Evolutionary conservation across 35 echinoderm and acorn worm species (phyloP), one percentile per base, ranked within the genome.

Genomic region (Ophiothrix spiculata): DNA sequence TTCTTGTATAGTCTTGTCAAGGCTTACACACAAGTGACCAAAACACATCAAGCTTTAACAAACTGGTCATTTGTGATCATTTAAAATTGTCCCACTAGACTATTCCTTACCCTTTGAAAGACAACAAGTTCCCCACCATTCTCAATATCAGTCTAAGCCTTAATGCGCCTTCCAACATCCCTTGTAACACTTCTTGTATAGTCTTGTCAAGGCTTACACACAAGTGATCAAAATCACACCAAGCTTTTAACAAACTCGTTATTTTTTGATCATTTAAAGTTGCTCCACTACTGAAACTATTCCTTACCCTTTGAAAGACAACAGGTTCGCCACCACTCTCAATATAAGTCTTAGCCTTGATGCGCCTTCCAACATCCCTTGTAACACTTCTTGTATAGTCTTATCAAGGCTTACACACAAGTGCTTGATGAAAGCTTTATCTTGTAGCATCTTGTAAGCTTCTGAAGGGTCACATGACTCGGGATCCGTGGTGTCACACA

Each of bases 361-460:
- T 21, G 95, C 95, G n/a, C 95, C 95, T 75, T 98, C 95, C 23
- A 98, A 78, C 95, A 98, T 98, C 36, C 95, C 95, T 64, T 98
- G 85, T 39, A 98, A 56, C 0, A 93, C 92, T 39, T 98, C 88
- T 25, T 83, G 25, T 4, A 78, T 77, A 4, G 95, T 91, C 14
- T 87, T 89, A 1, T 91, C 86, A 40, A 98, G 79, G 39, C 95
- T 84, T 8, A 76, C 13, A 28, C 77, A 36, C 19, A 98, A 84
- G 64, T 56, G 90, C 32, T 83, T 34, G 25, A 86, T 77, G 35
- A 98, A 90, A 1, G 56, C 74, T 25, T 81, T 19, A 56, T 98
- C 95, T 23, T 63, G n/a, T 0, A 98, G 86, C 3, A 98, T 74
- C 35, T 73, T 69, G 14, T 76, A 64, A 13, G 91, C 85, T 8